A percentile compares a stretch with the other conserved stretches of the same genome.
Evolutionary conservation across 2,797 vertebrate species (phyloP).

Genomic region (Peromyscus melanophrys): DNA sequence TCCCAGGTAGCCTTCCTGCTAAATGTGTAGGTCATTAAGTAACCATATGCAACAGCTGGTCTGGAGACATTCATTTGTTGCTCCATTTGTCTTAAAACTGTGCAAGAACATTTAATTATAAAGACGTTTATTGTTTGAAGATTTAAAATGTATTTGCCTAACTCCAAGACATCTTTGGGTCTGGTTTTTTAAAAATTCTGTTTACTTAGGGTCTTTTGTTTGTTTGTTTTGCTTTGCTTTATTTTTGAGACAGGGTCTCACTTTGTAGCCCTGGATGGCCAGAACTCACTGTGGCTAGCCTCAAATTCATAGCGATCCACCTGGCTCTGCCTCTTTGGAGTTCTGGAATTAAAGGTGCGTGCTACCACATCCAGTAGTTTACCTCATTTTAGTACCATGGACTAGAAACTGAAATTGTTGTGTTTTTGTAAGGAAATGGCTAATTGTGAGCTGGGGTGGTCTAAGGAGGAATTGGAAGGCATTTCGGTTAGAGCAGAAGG

Average conservation of each 20-base stretch:
- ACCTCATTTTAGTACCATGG: background rate
- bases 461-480: background rate
- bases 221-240: background rate
- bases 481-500: background rate
- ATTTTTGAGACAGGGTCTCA: background rate
- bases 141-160: background rate
- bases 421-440: background rate
- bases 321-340: background rate
- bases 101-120: conserved; percentile 36
- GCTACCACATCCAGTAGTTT: background rate
- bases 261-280: background rate
- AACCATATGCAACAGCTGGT: background rate
- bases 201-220: background rate
- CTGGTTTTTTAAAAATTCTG: background rate
- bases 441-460: background rate
- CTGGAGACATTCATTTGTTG: background rate
- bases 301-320: background rate
- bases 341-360: background rate
- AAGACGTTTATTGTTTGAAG: background rate
- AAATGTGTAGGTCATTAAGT: conserved; percentile 11
- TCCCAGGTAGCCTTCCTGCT: background rate
- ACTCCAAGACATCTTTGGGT: background rate
- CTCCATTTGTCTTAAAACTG: conserved; percentile 15
- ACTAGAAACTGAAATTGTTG: background rate
- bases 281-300: background rate